Conservation (phyloP, 2,113 vertebrate species). For the Erythrocercus mccallii region DNA sequence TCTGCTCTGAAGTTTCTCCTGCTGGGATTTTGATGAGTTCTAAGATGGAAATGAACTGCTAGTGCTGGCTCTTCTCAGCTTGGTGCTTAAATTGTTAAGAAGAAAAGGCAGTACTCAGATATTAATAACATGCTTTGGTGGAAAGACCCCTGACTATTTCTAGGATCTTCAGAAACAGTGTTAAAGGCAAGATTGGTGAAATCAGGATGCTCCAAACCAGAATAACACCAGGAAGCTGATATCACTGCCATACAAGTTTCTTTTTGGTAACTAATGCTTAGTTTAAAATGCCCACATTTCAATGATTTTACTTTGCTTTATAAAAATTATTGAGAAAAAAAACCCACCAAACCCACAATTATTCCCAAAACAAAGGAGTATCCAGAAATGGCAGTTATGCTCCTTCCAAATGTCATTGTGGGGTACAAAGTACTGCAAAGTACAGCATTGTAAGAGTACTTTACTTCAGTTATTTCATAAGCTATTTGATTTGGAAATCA, state of each 20-base stretch:
- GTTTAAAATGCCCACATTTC: not conserved
- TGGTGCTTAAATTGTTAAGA: not conserved
- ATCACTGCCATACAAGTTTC: not conserved
- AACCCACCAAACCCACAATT: not conserved
- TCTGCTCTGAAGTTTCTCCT: not conserved
- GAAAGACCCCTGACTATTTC: not conserved
- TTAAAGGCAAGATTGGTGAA: not conserved
- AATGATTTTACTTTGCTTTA: not conserved
- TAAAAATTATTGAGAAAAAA: not conserved
- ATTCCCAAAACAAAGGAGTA: constrained; percentile 23
- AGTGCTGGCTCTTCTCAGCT: not conserved
- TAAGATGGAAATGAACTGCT: not conserved
- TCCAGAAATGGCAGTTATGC: constrained; percentile 11
- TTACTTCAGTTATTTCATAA: constrained; percentile 63
- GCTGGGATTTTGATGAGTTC: not conserved
- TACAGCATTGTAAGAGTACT: constrained; percentile 16
- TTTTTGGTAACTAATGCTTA: not conserved
- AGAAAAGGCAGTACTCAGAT: not conserved
- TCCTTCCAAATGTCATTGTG: constrained; percentile 30
- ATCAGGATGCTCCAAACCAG: not conserved
- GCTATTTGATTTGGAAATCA: constrained; percentile 51
- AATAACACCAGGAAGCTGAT: not conserved
- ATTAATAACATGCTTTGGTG: not conserved
- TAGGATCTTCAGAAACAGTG: not conserved
- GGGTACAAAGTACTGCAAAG: constrained; percentile 1